A percentile compares a stretch with the other conserved stretches of the same genome.
Conservation (phyloP, 1,140 invertebrate species). For the silkworm (Bombyx mori) region ASM3026992v2 NC_085119.1:6226001-6226500, state of each 20-base stretch:
- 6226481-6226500: constrained; percentile 95
- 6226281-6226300: neutral
- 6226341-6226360: constrained; percentile 90
- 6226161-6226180: too few species aligned
- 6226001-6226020: too few species aligned
- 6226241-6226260: too few species aligned
- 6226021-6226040: too few species aligned
- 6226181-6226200: too few species aligned
- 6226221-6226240: neutral
- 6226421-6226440: constrained; percentile 88
- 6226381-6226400: constrained; percentile 94
- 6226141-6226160: too few species aligned
- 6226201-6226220: too few species aligned
- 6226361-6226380: constrained; percentile 97
- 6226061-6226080: too few species aligned
- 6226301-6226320: neutral
- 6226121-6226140: too few species aligned
- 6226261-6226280: neutral
- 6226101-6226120: too few species aligned
- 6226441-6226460: constrained; percentile 91
- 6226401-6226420: constrained; percentile 88
- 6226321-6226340: neutral
- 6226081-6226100: too few species aligned
- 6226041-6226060: too few species aligned
- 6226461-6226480: constrained; percentile 92